phyloP scores from a whole-genome alignment of 2,888 invertebrate species.

The Venustoraphidia nigricollis region DNA sequence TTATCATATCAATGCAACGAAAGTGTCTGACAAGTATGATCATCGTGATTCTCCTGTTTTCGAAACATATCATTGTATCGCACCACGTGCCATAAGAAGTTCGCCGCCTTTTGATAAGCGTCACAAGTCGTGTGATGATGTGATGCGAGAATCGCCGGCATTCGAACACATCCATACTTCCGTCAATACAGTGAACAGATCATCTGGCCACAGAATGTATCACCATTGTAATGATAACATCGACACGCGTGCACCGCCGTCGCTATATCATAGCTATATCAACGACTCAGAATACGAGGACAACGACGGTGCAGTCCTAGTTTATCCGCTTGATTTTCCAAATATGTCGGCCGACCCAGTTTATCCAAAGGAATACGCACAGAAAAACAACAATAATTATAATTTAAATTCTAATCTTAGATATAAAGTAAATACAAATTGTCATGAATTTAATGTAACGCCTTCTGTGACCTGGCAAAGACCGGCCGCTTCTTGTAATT shows the following conservation, averaged over 20 bases:
- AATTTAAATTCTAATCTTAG: neutral
- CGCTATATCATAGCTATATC: too few relatives aligned
- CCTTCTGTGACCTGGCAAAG: slow-evolving; percentile 13
- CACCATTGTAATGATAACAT: neutral
- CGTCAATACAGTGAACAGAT: neutral
- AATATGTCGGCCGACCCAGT: neutral
- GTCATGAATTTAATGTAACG: slow-evolving; percentile 8
- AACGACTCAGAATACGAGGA: too few relatives aligned
- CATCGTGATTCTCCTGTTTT: too few relatives aligned
- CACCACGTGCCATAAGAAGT: too few relatives aligned
- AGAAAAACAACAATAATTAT: neutral
- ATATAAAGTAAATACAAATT: neutral
- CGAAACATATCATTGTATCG: too few relatives aligned
- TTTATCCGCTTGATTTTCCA: too few relatives aligned
- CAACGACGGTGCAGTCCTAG: too few relatives aligned
- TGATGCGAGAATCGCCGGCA: neutral
- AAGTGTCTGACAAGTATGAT: neutral
- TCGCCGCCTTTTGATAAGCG: too few relatives aligned
- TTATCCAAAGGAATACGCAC: neutral
- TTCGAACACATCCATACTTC: neutral
- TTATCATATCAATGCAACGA: neutral
- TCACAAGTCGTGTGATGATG: neutral
- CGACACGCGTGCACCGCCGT: too few relatives aligned
- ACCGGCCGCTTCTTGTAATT: slow-evolving; percentile 15
- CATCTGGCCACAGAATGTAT: neutral